phyloP scores from a whole-genome alignment of 2,888 invertebrate genomes.

The Phortica magna region DNA sequence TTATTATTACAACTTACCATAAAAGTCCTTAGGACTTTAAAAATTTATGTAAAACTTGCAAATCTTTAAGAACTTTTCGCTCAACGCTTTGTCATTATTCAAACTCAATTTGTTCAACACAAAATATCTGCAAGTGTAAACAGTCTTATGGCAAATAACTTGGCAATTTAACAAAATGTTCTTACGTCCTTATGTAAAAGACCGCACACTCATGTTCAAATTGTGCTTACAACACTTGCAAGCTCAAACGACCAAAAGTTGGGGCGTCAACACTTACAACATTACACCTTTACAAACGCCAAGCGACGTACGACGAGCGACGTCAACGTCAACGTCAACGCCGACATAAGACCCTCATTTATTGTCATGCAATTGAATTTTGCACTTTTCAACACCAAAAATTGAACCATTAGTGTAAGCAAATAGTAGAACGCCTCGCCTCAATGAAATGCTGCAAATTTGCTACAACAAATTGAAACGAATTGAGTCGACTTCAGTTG shows the following conservation, averaged over 20 bases:
- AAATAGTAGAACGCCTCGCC: conserved; percentile 17
- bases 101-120: background rate
- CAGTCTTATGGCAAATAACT: background rate
- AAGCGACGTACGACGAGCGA: no score
- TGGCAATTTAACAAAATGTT: background rate
- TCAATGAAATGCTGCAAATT: background rate
- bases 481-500: background rate
- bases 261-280: no score
- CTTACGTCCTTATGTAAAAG: background rate
- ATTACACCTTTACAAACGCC: no score
- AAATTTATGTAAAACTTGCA: no score
- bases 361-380: conserved; percentile 22
- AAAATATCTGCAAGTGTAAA: background rate
- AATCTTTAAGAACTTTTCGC: no score
- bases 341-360: conserved; percentile 5
- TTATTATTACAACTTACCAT: no score
- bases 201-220: background rate
- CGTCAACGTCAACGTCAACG: background rate
- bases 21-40: no score
- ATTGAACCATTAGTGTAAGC: conserved; percentile 31
- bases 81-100: background rate
- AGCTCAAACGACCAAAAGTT: no score
- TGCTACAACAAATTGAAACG: background rate
- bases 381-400: conserved; percentile 15
- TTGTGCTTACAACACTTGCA: background rate